These are phyloP conservation scores for Heteronetta atricapilla DNA, from an alignment of 2,113 vertebrate species.

Conservation along the genomic window DNA sequence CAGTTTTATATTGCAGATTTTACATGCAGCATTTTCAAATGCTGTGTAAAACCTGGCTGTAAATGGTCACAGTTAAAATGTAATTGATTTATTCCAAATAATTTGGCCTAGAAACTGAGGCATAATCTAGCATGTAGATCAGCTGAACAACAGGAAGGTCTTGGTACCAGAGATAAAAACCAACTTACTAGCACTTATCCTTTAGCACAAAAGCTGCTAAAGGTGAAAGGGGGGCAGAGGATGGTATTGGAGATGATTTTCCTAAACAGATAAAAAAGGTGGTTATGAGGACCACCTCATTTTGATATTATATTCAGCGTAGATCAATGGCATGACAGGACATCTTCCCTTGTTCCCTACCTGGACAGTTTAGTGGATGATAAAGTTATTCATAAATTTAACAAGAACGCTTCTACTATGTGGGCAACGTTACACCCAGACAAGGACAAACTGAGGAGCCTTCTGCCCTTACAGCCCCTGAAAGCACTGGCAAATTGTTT, in stretches of 20 bases:
- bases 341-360: background rate
- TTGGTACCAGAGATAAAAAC: background rate
- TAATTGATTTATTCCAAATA: background rate
- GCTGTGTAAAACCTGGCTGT: background rate
- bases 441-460: background rate
- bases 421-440: fast-evolving
- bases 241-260: background rate
- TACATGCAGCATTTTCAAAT: background rate
- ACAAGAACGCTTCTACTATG: background rate
- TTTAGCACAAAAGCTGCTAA: background rate
- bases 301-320: background rate
- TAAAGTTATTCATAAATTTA: background rate
- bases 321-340: background rate
- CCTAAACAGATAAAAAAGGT: background rate
- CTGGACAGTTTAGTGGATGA: background rate
- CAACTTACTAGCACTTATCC: background rate
- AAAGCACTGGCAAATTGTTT: background rate
- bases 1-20: background rate
- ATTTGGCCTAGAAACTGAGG: background rate
- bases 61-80: background rate
- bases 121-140: background rate
- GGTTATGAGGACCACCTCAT: too few species aligned
- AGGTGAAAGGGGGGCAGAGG: background rate
- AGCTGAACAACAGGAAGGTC: background rate
- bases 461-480: background rate